Base-by-base conservation (phyloP, 2,888 invertebrate species). In the Drosophila neoperkinsi region DNA sequence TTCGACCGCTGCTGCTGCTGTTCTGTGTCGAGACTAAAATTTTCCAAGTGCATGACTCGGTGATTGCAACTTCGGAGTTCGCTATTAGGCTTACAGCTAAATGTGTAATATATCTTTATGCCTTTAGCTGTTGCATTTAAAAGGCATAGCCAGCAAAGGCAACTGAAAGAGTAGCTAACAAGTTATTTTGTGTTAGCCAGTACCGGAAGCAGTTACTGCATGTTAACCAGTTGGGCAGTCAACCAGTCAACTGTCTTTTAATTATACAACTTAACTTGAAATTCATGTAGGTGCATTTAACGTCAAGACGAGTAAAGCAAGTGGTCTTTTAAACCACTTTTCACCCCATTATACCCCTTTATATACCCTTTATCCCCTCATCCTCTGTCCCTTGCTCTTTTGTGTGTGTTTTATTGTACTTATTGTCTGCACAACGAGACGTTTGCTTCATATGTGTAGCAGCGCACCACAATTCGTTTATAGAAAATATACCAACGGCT, bases 401-500 rank as follows among this genome's bases (percentile, higher is more conserved):
- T 61, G 38, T 56, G 21, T 57, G 55, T 66, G 34, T 36, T 52
- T 52, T 49, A 33, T 41, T 13, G 56, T 33, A 50, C 55, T 53
- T 63, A 81, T 77, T 79, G 77, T 81, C 79, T 80, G 86, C 64
- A 69, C 73, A 73, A 71, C 75, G 71, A 79, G 88, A 85, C 86
- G 85, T 84, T 72, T 81, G 79, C 86, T 83, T 85, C 51, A 81
- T 71, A 76, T 65, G 57, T 57, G 33, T 25, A 38, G 77, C 60
- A 72, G n/a, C 64, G 81, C 57, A 50, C 31, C 90, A 77, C 80
- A 82, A 85, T 85, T 80, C 90, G 90, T 82, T 85, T 85, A 85
- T 90, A 86, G 84, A 88, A 86, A 86, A 88, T 86, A 83, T 81
- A 79, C 86, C 89, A 90, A 88, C 88, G 73, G 82, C 87, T 87